Base-by-base conservation (phyloP, 2,888 invertebrate genomes). In the Drosophila differens region DNA sequence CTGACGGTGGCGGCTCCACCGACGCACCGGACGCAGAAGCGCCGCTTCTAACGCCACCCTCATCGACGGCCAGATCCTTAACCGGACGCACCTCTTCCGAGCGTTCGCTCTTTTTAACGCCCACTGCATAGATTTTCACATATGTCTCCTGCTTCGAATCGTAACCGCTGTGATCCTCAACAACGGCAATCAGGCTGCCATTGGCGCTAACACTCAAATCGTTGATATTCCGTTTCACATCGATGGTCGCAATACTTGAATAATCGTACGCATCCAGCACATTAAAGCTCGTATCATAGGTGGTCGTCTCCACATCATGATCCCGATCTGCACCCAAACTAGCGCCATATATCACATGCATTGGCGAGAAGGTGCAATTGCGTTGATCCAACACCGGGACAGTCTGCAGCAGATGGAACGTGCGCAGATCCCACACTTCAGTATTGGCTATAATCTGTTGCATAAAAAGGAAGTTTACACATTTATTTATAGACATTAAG, bases 371-470 rank as follows among this genome's bases (percentile, higher is more conserved):
- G 71, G 96, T 95, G 7, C 99, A 96, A 39, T 82, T 81, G 57
- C 98, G 98, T 92, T 98, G 98, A 92, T 99, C 98, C 75, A 99
- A 94, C 0, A 97, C 96, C 1, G 99, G 97, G 60, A 99, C 99
- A 0, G 99, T 99, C 92, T 98, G 96, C 41, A 99, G 94, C 51
- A 99, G 94, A 91, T 98, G 98, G 93, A 98, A 99, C 51, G 98
- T 99, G 82, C 99, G 94, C 33, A 99, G 93, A 93, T 99, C 99
- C 99, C 99, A 99, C 63, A 99, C 98, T 95, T 99, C 99, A 0
- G 99, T 98, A 92, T 99, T 99, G 65, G 99, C 98, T 90, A 99
- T 97, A 49, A 99, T 96, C 95, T 96, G 92, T 0, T 92, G 92
- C 76, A 58, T 14, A 28, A 25, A 37, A 39, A 0, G 3, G n/a